phyloP scores from a whole-genome alignment of 2,113 vertebrate species.

The Rynchops niger region DNA sequence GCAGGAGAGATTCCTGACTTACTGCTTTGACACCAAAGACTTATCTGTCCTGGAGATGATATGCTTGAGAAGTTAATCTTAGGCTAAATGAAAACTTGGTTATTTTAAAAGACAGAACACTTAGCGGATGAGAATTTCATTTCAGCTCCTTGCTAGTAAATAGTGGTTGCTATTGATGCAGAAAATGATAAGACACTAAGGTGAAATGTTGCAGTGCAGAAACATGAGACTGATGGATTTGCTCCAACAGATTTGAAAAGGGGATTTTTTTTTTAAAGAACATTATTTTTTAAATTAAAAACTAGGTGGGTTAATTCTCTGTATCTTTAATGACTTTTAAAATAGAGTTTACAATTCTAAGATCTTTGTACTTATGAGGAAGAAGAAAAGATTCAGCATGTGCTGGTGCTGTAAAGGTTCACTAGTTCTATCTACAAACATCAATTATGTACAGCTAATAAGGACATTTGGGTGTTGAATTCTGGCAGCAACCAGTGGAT shows the following conservation, averaged over 20 bases:
- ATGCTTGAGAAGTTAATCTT: background rate
- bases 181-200: background rate
- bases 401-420: background rate
- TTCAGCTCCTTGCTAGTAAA: background rate
- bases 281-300: background rate
- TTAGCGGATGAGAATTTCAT: background rate
- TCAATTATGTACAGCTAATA: background rate
- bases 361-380: background rate
- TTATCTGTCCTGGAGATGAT: background rate
- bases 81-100: background rate
- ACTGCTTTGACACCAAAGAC: background rate
- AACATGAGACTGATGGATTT: background rate
- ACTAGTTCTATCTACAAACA: background rate
- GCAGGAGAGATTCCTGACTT: background rate
- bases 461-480: background rate
- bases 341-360: background rate
- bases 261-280: background rate
- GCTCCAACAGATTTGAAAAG: background rate
- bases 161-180: background rate
- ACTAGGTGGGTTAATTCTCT: background rate
- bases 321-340: background rate
- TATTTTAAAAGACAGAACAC: background rate
- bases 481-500: background rate
- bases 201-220: background rate
- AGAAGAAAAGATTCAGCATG: background rate